Base-by-base conservation (phyloP, 2,888 invertebrate species). In the Leptinotarsa tumamoca region DNA sequence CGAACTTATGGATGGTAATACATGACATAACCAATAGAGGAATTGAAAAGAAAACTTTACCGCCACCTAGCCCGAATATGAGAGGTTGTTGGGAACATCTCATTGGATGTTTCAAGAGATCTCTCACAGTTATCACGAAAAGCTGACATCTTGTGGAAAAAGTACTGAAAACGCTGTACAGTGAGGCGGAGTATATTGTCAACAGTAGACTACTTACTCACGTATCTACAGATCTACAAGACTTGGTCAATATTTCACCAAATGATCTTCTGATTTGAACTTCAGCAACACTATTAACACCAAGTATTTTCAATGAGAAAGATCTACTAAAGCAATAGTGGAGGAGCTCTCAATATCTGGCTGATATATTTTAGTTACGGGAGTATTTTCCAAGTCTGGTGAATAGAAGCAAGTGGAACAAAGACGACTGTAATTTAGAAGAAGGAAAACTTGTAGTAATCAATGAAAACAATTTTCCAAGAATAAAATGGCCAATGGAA, bases 211-310 rank as follows among this genome's bases (percentile, higher is more conserved):
- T 7, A 21, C 58, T 68, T 14, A 68, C 49, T 14, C 43, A 50
- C 27, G 54, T 68, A 17, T 52, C 68, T 17, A 68, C 23, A 51
- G 68, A 68, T 68, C 68, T 23, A 21, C 50, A 23, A n/a, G 52
- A 68, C 27, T 52, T 27, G 61, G 27, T 27, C 27, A 27, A n/a
- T 61, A 61, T 61, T 4, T 61, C 17, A 13, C 27, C 61, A 15
- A 61, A 61, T n/a, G 33, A 61, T 61, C 23, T 27, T 5, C 61
- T 61, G 13, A 61, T 27, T 17, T 27, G 61, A 13, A 61, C 4
- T 27, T 61, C 61, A 27, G 1, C 3, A 15, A 27, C 61, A 2
- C 15, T 61, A 10, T 23, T 27, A 27, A 23, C 15, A 14, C 27
- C 61, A 14, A 4, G 27, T 23, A 27, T 61, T 15, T 61, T 61